A percentile compares a stretch with the other conserved stretches of the same genome.
Evolutionary conservation across 1,140 invertebrate species (phyloP).

Genomic region (Diploscapter pachys): DNA sequence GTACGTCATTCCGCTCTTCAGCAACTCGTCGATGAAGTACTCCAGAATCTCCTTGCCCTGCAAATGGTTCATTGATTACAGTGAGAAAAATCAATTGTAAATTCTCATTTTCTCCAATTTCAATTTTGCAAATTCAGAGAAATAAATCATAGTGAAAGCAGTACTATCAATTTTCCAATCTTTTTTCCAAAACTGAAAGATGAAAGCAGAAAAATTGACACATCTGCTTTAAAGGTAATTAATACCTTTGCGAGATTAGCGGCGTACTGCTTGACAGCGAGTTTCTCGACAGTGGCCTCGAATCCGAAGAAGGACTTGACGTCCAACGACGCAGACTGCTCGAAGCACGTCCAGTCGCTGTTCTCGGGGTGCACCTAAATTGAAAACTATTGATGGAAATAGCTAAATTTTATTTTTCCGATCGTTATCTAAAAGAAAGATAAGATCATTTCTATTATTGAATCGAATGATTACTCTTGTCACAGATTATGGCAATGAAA

Average conservation of each 20-base stretch:
- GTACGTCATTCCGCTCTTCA: constrained; percentile 75
- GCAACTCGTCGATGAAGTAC: constrained; percentile 78
- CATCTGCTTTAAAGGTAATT: constrained; percentile 21
- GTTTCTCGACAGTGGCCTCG: constrained; percentile 88
- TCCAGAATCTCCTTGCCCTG: constrained; percentile 93
- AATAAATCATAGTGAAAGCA: constrained; percentile 7
- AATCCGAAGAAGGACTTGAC: constrained; percentile 95
- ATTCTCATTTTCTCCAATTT: too few species aligned
- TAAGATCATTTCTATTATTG: neutral
- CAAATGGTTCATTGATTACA: constrained; percentile 19
- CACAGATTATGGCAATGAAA: too few species aligned
- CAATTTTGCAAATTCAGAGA: constrained; percentile 14
- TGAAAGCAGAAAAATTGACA: constrained; percentile 24
- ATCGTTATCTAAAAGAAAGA: neutral
- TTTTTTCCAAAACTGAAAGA: constrained; percentile 11
- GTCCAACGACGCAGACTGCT: constrained; percentile 85
- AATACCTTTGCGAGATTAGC: constrained; percentile 80
- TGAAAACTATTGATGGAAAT: neutral
- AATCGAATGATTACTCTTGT: neutral
- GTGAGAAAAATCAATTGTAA: neutral
- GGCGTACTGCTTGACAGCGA: constrained; percentile 94
- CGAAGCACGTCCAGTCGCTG: constrained; percentile 91
- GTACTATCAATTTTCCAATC: neutral
- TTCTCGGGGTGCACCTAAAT: constrained; percentile 87
- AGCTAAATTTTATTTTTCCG: neutral